A percentile compares a stretch with the other conserved stretches of the same genome.
phyloP scores from a whole-genome alignment of 2,888 invertebrate species.

The Cataglyphis cursor region DNA sequence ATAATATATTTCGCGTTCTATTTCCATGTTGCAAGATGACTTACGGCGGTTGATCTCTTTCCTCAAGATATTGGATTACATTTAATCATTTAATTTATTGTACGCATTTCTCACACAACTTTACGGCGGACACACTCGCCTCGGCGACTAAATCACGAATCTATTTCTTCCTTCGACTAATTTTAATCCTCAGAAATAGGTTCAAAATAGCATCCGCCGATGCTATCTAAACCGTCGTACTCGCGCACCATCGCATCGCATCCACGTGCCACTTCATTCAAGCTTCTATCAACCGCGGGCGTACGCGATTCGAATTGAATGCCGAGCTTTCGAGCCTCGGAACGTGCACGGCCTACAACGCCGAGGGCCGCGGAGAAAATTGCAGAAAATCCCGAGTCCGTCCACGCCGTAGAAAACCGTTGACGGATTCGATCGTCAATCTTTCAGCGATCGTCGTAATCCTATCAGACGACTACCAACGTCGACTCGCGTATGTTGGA shows the following conservation, averaged over 20 bases:
- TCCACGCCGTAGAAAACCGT: slow-evolving; percentile 78
- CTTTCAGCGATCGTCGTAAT: slow-evolving; percentile 83
- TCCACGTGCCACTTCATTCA: slow-evolving; percentile 62
- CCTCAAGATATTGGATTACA: slow-evolving; percentile 16
- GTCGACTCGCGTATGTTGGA: slow-evolving; percentile 59
- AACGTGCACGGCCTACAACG: slow-evolving; percentile 81
- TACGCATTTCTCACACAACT: not conserved
- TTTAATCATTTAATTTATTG: slow-evolving; percentile 38
- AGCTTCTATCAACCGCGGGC: slow-evolving; percentile 57
- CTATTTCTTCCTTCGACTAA: slow-evolving; percentile 44
- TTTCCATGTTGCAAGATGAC: not conserved
- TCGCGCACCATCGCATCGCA: slow-evolving; percentile 50
- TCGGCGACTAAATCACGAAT: slow-evolving; percentile 19
- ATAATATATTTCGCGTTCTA: slow-evolving; percentile 8
- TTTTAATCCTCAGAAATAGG: slow-evolving; percentile 35
- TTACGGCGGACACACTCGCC: not conserved
- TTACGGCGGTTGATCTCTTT: not conserved
- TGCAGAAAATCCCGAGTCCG: slow-evolving; percentile 79
- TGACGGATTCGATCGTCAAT: slow-evolving; percentile 85
- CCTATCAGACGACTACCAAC: slow-evolving; percentile 78
- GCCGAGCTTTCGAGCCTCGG: slow-evolving; percentile 77
- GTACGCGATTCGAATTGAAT: slow-evolving; percentile 78
- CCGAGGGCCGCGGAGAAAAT: slow-evolving; percentile 73
- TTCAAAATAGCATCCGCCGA: slow-evolving; percentile 38
- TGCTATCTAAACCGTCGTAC: slow-evolving; percentile 40